Evolutionary conservation across 2,113 vertebrate species (phyloP).

Genomic region (Dipodomys ordii): DNA sequence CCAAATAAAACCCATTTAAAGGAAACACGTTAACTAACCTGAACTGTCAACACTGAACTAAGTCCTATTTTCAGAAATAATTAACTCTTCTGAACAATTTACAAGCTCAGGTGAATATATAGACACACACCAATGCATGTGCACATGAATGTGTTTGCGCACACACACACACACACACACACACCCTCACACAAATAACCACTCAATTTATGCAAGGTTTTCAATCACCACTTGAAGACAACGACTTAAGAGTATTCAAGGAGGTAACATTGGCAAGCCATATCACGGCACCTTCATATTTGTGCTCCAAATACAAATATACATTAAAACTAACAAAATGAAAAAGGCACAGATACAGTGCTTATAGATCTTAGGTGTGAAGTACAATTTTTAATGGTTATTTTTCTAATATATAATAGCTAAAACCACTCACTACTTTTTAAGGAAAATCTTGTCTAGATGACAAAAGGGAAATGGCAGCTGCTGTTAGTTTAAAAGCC

Average conservation of each 20-base stretch:
- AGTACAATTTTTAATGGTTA: conserved; percentile 57
- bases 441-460: conserved; percentile 56
- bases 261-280: conserved; percentile 88
- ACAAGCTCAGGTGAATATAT: conserved; percentile 53
- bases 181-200: conserved; percentile 64
- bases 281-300: conserved; percentile 87
- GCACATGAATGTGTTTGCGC: background rate
- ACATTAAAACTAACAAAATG: conserved; percentile 71
- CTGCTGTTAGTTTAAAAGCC: conserved; percentile 72
- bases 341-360: conserved; percentile 83
- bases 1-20: conserved; percentile 82
- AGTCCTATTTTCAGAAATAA: conserved; percentile 86
- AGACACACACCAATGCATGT: background rate
- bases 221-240: conserved; percentile 82
- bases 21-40: conserved; percentile 72
- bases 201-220: conserved; percentile 86
- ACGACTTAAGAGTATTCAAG: conserved; percentile 80
- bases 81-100: conserved; percentile 82
- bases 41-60: conserved; percentile 85
- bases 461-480: conserved; percentile 77
- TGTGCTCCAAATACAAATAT: conserved; percentile 82
- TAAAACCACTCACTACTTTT: conserved; percentile 69
- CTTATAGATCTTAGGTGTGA: conserved; percentile 74
- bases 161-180: conserved; percentile 39
- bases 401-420: conserved; percentile 70